These are phyloP conservation scores for Vanessa tameamea DNA, from an alignment of 1,140 invertebrate species.

Conservation along the genomic window DNA sequence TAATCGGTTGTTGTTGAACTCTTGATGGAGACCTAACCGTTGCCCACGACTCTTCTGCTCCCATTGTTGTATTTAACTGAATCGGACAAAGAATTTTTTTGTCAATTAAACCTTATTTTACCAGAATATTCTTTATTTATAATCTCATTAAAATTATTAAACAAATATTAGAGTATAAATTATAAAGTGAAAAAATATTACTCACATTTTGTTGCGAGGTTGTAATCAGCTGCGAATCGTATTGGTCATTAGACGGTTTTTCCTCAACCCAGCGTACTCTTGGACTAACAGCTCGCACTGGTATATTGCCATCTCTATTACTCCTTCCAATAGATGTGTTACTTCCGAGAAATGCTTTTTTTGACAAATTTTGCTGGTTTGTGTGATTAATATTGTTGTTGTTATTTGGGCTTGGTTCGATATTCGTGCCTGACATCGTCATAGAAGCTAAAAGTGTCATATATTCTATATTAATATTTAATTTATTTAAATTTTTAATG, in stretches of 20 bases:
- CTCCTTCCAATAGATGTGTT: constrained; percentile 74
- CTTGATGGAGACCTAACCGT: constrained; percentile 68
- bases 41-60: constrained; percentile 71
- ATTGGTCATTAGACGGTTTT: constrained; percentile 66
- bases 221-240: constrained; percentile 64
- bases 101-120: background rate
- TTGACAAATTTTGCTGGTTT: constrained; percentile 75
- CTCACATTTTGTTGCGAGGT: constrained; percentile 76
- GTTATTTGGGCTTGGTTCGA: constrained; percentile 62
- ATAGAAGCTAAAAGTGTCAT: constrained; percentile 73
- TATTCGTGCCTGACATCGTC: constrained; percentile 78
- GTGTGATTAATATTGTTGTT: constrained; percentile 52
- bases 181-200: constrained; percentile 5
- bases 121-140: background rate
- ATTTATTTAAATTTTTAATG: background rate
- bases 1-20: constrained; percentile 75
- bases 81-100: constrained; percentile 18
- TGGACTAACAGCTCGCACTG: constrained; percentile 77
- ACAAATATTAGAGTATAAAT: background rate
- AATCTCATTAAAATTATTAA: no score
- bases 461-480: constrained; percentile 1
- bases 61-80: constrained; percentile 56
- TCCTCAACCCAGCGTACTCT: constrained; percentile 77
- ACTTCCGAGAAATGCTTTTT: constrained; percentile 78
- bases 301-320: constrained; percentile 75